Conservation (phyloP, 2,797 vertebrate genomes). For the Enoplosus armatus region DNA sequence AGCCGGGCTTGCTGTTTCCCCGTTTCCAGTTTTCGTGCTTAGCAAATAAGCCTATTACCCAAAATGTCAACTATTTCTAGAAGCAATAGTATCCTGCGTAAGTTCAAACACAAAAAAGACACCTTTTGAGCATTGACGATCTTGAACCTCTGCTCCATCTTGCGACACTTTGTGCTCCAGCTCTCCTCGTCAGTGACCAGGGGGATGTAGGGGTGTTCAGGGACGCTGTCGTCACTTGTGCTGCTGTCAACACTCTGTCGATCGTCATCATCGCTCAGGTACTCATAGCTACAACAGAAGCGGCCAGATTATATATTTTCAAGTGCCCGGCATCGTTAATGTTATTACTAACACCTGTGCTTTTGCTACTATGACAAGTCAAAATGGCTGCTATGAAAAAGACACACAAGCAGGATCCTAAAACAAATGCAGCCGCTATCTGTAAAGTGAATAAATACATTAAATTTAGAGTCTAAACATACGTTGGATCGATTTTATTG, state of each 20-base stretch:
- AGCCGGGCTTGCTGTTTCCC: background rate
- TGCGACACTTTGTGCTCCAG: constrained; percentile 98
- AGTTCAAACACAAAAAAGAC: background rate
- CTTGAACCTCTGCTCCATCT: constrained; percentile 99
- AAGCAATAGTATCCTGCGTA: background rate
- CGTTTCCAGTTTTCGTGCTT: too few relatives aligned
- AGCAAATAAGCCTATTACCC: background rate
- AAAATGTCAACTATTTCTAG: background rate
- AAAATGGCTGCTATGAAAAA: background rate
- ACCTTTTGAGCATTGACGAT: constrained; percentile 98
- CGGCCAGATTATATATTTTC: background rate
- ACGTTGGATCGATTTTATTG: background rate
- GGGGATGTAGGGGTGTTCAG: constrained; percentile 94
- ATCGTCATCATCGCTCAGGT: constrained; percentile 96
- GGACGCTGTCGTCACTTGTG: constrained; percentile 93
- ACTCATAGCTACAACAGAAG: constrained; percentile 89
- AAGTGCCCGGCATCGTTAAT: background rate
- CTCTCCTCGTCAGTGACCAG: constrained; percentile 96
- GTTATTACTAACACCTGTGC: background rate
- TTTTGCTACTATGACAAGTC: background rate
- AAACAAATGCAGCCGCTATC: background rate
- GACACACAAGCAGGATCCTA: background rate
- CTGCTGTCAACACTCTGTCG: constrained; percentile 93
- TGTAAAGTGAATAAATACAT: background rate
- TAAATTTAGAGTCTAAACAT: background rate